Evolutionary conservation across 1,140 invertebrate species (phyloP).

Genomic region (Lycorma delicatula): DNA sequence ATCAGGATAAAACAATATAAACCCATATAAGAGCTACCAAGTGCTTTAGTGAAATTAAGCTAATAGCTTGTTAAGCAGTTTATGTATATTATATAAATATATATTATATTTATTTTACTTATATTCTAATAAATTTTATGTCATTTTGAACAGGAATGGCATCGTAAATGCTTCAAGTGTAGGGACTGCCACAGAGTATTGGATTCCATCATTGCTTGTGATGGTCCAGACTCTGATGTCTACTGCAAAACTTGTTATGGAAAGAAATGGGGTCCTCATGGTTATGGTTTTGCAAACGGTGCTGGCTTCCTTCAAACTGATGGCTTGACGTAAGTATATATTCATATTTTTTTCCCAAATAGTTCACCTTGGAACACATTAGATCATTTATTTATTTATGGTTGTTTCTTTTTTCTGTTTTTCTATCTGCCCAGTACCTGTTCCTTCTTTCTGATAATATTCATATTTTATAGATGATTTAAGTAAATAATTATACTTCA

Average conservation of each 20-base stretch:
- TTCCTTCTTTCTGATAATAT: conserved; percentile 10
- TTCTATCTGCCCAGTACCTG: too few relatives aligned
- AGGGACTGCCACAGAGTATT: conserved; percentile 83
- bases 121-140: too few relatives aligned
- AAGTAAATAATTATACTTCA: too few relatives aligned
- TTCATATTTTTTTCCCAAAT: too few relatives aligned
- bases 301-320: conserved; percentile 88
- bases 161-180: conserved; percentile 97
- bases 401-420: too few relatives aligned
- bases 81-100: too few relatives aligned
- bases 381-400: background rate
- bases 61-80: too few relatives aligned
- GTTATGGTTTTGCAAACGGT: conserved; percentile 90
- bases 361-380: conserved; percentile 1
- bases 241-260: conserved; percentile 91
- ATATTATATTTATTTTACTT: too few relatives aligned
- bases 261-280: conserved; percentile 89
- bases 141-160: conserved; percentile 68
- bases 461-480: conserved; percentile 14
- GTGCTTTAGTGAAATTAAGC: too few relatives aligned
- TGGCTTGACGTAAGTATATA: conserved; percentile 73
- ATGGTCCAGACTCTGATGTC: conserved; percentile 80
- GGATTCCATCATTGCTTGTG: conserved; percentile 88
- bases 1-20: too few relatives aligned
- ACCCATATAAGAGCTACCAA: too few relatives aligned